These are phyloP conservation scores for Myrmecobius fasciatus DNA, from an alignment of 2,113 vertebrate genomes.

Conservation along the genomic window DNA sequence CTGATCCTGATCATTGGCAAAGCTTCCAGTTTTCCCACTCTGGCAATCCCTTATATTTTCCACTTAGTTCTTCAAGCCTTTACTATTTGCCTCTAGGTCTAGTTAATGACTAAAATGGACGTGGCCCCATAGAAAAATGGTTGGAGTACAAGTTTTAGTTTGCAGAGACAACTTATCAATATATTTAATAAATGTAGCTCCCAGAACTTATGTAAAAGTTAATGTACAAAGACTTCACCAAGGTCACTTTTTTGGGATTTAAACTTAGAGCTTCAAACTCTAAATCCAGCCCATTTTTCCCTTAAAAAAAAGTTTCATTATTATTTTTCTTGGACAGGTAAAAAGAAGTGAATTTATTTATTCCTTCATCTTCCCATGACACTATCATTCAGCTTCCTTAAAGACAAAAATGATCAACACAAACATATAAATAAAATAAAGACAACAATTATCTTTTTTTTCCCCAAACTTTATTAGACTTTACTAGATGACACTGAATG, in stretches of 20 bases:
- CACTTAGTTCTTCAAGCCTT: not conserved
- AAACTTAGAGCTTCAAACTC: not conserved
- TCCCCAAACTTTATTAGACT: constrained; percentile 83
- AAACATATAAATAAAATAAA: constrained; percentile 39
- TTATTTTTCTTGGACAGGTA: no score
- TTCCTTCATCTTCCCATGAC: not conserved
- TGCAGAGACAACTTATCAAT: not conserved
- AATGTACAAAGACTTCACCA: not conserved
- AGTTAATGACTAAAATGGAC: not conserved
- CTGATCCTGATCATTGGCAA: not conserved
- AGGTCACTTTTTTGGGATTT: not conserved
- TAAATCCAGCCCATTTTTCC: not conserved
- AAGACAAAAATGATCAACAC: not conserved
- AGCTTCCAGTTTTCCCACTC: not conserved
- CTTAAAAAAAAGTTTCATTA: not conserved
- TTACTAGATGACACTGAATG: constrained; percentile 71
- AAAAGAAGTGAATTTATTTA: not conserved
- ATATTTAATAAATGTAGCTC: not conserved
- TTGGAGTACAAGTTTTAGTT: not conserved
- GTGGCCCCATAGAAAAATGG: not conserved
- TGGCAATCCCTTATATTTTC: not conserved
- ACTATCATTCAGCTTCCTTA: not conserved
- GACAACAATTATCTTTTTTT: constrained; percentile 70
- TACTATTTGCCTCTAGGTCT: not conserved
- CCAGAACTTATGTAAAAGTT: not conserved